Evolutionary conservation across 2,888 invertebrate genomes (phyloP), one percentile per base, ranked within the genome.

Genomic region (Miltochrista miniata): DNA sequence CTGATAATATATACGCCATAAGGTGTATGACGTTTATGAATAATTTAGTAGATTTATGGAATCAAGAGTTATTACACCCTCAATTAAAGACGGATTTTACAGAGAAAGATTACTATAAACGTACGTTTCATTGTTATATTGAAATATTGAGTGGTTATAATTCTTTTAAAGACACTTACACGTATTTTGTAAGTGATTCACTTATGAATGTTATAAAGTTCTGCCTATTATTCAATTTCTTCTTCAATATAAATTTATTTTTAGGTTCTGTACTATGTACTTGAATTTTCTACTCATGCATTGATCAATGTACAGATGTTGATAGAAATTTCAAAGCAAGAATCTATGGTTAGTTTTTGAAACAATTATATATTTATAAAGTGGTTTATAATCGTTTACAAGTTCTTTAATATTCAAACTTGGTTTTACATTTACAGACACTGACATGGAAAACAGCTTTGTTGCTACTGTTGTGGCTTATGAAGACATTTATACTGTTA

Each of bases 1-100:
- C 30, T 24, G 54, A 61, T 18, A 0, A 40, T 11, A 14, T 61
- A 2, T 63, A 55, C 43, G 44, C 51, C 1, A 44, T 42, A 10
- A 33, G 58, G 0, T 10, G 51, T 3, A 61, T 65, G 2, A 55
- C 39, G 3, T 36, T 61, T 13, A 7, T 64, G n/a, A 49, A 46
- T 0, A 40, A 45, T 7, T 48, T 58, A 14, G 2, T 44, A 9
- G 11, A 12, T 13, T 31, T 50, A 10, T 65, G 65, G 63, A 65
- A 53, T 44, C 10, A 10, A n/a, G 12, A 38, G 31, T 35, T 51
- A 10, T 13, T 42, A 8, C 7, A 2, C 14, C 41, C 39, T 10
- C 24, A 38, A 10, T 30, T 45, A 14, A 31, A 47, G n/a, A 14
- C 9, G 7, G 5, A 10, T 1, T 9, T 14, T 2, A 2, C 10